phyloP scores from a whole-genome alignment of 2,113 vertebrate species.

The Stictonetta naevosa region DNA sequence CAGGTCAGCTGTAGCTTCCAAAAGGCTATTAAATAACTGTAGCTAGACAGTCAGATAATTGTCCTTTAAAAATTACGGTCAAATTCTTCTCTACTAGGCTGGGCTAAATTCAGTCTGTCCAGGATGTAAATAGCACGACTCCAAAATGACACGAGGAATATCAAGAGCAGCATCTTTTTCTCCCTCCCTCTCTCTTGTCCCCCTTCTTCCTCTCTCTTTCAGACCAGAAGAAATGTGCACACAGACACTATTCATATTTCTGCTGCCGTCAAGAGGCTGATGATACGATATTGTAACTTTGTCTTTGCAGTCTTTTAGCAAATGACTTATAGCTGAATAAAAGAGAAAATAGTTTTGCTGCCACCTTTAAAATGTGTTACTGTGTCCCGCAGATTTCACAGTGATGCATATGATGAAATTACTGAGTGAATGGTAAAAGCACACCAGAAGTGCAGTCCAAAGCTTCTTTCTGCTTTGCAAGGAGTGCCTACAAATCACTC shows the following conservation, averaged over 20 bases:
- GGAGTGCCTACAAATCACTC: neutral
- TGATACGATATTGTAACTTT: neutral
- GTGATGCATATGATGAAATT: slow-evolving; percentile 30
- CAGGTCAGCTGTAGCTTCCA: slow-evolving; percentile 46
- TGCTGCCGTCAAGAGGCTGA: neutral
- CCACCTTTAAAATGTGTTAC: slow-evolving; percentile 17
- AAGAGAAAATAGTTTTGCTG: slow-evolving; percentile 23
- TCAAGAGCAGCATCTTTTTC: neutral
- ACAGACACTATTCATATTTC: neutral
- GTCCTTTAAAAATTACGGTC: slow-evolving; percentile 38
- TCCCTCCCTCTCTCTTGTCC: neutral
- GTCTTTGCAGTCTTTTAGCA: slow-evolving; percentile 34
- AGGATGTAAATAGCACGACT: neutral
- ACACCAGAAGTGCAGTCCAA: neutral
- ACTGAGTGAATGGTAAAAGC: slow-evolving; percentile 40
- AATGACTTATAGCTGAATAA: neutral
- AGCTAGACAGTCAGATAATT: slow-evolving; percentile 60
- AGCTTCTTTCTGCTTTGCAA: neutral
- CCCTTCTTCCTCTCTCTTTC: neutral
- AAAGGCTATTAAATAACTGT: slow-evolving; percentile 56
- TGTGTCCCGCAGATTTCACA: slow-evolving; percentile 9
- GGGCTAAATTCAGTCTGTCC: neutral
- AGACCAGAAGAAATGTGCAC: neutral
- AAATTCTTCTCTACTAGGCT: neutral
- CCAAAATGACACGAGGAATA: neutral